Evolutionary conservation across 35 echinoderm and acorn worm species (phyloP).

Genomic region (Heliocidaris erythrogramma): DNA sequence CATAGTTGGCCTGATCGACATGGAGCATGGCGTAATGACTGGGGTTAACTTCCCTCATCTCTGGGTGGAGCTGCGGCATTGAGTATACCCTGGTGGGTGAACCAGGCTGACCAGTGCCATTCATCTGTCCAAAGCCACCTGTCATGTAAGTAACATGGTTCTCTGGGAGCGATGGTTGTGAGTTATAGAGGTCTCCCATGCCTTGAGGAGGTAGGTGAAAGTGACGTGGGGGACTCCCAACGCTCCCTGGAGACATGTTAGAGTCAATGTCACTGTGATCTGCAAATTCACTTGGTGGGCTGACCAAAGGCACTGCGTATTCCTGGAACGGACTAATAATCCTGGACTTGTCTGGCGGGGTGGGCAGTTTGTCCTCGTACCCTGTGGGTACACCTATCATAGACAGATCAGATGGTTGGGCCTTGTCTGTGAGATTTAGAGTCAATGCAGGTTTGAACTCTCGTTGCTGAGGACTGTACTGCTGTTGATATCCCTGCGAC

Average conservation of each 20-base stretch:
- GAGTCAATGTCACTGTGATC: constrained; percentile 94
- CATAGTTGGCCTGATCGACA: constrained; percentile 60
- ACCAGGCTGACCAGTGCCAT: constrained; percentile 6
- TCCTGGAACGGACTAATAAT: constrained; percentile 53
- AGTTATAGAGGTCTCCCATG: constrained; percentile 58
- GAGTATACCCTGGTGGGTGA: constrained; percentile 43
- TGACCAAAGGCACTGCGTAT: constrained; percentile 76
- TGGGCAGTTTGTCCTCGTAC: constrained; percentile 66
- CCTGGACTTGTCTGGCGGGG: constrained; percentile 9
- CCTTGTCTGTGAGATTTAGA: constrained; percentile 39
- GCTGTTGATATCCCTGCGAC: neutral
- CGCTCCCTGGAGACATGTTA: constrained; percentile 82
- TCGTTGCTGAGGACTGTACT: constrained; percentile 31
- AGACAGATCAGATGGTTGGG: constrained; percentile 62
- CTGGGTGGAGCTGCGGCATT: constrained; percentile 51
- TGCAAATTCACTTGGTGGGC: constrained; percentile 95
- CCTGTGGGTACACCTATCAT: constrained; percentile 68
- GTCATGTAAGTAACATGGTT: constrained; percentile 54
- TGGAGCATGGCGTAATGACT: constrained; percentile 64
- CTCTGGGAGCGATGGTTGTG: constrained; percentile 61
- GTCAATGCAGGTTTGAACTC: constrained; percentile 26
- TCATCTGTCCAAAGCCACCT: constrained; percentile 47
- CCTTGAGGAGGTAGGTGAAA: constrained; percentile 56
- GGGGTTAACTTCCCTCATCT: constrained; percentile 64
- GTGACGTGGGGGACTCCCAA: constrained; percentile 73